Evolutionary conservation across 2,797 vertebrate species (phyloP).

Genomic region (Lepus oiostolus): DNA sequence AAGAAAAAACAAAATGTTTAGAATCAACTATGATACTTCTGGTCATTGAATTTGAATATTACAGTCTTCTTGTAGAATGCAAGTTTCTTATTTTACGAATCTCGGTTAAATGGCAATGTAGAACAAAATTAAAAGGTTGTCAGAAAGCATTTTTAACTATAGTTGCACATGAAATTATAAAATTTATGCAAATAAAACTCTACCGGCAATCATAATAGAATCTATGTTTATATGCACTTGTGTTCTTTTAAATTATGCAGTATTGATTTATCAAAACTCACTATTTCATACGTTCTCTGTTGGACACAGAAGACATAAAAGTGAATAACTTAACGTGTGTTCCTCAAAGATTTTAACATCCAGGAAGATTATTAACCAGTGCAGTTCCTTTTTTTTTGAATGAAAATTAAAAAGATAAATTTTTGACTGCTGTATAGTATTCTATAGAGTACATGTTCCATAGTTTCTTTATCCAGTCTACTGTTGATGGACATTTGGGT

Average conservation of each 20-base stretch:
- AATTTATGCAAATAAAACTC: slow-evolving; percentile 30
- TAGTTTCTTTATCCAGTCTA: too few species aligned
- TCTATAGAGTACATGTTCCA: too few species aligned
- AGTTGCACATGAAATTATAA: slow-evolving; percentile 8
- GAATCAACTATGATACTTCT: neutral
- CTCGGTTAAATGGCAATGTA: slow-evolving; percentile 9
- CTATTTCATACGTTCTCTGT: slow-evolving; percentile 13
- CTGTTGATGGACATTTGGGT: too few species aligned
- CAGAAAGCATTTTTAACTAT: slow-evolving; percentile 8
- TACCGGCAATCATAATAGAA: slow-evolving; percentile 57
- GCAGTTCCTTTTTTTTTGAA: neutral
- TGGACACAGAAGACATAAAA: slow-evolving; percentile 21
- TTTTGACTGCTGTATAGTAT: neutral
- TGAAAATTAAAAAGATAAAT: neutral
- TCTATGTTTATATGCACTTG: neutral
- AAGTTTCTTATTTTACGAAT: slow-evolving; percentile 7
- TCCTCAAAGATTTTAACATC: neutral
- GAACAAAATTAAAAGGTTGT: slow-evolving; percentile 31
- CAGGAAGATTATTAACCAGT: neutral
- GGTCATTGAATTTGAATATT: neutral
- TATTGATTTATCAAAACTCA: slow-evolving; percentile 49
- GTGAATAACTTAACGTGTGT: neutral
- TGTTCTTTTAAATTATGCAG: slow-evolving; percentile 66
- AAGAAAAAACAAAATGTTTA: neutral
- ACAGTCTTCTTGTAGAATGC: neutral